These are phyloP conservation scores for Drosophila ohnishii DNA, from an alignment of 1,140 invertebrate species.

Conservation along the genomic window DNA sequence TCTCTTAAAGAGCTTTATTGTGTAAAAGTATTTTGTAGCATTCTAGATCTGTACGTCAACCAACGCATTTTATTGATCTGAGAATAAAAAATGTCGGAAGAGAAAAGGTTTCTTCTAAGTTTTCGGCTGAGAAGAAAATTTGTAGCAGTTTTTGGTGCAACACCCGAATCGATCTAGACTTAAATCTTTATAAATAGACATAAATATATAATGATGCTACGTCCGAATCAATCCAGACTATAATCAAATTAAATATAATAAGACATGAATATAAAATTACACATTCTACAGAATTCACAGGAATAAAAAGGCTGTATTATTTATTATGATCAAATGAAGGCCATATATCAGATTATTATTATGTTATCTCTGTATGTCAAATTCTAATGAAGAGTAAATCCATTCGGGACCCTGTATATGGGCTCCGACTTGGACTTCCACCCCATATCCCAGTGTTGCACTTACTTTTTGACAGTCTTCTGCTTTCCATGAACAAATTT, in stretches of 20 bases:
- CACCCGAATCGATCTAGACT: too few species aligned
- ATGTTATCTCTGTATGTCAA: too few species aligned
- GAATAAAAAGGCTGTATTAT: background rate
- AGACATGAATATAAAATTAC: background rate
- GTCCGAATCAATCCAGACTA: too few species aligned
- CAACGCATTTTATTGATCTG: background rate
- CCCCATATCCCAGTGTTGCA: slow-evolving; percentile 10
- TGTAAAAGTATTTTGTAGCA: background rate
- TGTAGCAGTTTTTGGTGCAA: too few species aligned
- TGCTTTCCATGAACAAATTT: slow-evolving; percentile 1
- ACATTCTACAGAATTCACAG: background rate
- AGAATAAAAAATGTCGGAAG: background rate
- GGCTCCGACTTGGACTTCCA: background rate
- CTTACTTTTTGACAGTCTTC: slow-evolving; percentile 22
- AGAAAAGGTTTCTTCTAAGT: background rate
- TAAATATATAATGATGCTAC: too few species aligned
- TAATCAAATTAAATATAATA: background rate
- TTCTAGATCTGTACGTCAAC: background rate
- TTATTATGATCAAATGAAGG: background rate
- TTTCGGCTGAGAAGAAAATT: background rate
- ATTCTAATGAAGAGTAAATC: background rate
- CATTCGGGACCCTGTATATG: slow-evolving; percentile 10
- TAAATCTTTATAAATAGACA: too few species aligned
- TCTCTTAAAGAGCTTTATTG: background rate
- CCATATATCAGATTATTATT: too few species aligned